phyloP scores from a whole-genome alignment of 2,113 vertebrate genomes.

The Macrotus californicus region DNA sequence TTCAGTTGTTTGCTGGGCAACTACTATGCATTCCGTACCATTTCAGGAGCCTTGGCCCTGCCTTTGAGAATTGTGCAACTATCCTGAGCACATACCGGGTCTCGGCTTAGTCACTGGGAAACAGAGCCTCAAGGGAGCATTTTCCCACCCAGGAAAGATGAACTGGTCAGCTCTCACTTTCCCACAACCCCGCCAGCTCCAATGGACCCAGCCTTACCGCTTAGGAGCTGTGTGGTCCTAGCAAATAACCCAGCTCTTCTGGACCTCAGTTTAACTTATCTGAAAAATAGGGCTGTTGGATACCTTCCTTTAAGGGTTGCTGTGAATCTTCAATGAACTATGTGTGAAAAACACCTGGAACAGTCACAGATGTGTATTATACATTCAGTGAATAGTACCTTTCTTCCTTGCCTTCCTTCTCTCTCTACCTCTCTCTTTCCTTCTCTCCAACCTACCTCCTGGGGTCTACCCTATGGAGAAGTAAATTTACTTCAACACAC shows the following conservation, averaged over 20 bases:
- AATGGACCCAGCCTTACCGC: accelerated
- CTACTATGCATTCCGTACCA: background rate
- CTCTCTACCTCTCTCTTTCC: background rate
- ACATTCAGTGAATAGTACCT: background rate
- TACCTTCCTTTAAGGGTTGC: background rate
- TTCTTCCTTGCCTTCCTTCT: background rate
- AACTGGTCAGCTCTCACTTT: no score
- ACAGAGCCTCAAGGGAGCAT: background rate
- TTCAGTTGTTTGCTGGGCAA: no score
- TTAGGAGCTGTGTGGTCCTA: background rate
- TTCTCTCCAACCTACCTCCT: background rate
- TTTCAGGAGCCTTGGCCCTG: background rate
- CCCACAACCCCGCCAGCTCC: no score
- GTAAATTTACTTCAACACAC: no score
- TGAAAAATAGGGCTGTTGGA: background rate
- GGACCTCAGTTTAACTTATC: background rate
- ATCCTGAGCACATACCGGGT: background rate
- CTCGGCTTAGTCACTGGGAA: background rate
- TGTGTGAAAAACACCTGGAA: background rate
- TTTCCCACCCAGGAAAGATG: background rate
- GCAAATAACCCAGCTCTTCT: background rate
- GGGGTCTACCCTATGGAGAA: background rate
- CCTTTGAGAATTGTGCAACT: background rate
- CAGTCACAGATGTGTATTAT: background rate
- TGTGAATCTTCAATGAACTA: background rate